Percentiles rank a stretch among this genome's conserved stretches.
Conservation (phyloP, 2,888 invertebrate genomes). For the Apocheima hispidaria region DNA sequence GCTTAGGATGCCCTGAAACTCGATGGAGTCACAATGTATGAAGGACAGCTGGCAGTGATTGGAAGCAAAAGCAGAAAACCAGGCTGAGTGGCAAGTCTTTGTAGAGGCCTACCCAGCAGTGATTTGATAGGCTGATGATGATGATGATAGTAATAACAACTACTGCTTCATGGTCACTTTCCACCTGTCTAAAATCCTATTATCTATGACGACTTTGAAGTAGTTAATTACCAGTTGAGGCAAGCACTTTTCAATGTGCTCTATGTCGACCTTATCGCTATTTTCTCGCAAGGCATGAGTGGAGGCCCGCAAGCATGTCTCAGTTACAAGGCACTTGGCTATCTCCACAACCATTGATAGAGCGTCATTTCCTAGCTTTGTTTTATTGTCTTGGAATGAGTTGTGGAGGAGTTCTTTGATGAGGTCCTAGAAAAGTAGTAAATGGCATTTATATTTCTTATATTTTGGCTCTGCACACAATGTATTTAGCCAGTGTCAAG, state of each 20-base stretch:
- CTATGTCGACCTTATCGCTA: conserved; percentile 76
- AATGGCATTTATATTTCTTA: no score
- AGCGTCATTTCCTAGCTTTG: conserved; percentile 84
- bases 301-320: conserved; percentile 83
- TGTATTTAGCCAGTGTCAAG: no score
- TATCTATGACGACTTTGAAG: no score
- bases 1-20: no score
- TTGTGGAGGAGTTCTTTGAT: conserved; percentile 83
- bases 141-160: no score
- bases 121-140: no score
- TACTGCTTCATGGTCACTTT: no score
- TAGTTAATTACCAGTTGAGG: conserved; percentile 84
- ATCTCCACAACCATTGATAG: conserved; percentile 83
- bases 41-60: not conserved
- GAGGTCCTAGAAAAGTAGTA: conserved; percentile 78
- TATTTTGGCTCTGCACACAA: no score
- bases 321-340: conserved; percentile 82
- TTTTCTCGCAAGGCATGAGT: conserved; percentile 80
- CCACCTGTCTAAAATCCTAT: no score
- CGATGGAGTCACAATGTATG: not conserved
- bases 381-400: conserved; percentile 84
- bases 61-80: no score
- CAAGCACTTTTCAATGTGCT: conserved; percentile 85
- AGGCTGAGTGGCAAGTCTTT: no score
- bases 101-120: no score